Evolutionary conservation across 2,797 vertebrate genomes (phyloP).

Genomic region (Pristis pectinata): DNA sequence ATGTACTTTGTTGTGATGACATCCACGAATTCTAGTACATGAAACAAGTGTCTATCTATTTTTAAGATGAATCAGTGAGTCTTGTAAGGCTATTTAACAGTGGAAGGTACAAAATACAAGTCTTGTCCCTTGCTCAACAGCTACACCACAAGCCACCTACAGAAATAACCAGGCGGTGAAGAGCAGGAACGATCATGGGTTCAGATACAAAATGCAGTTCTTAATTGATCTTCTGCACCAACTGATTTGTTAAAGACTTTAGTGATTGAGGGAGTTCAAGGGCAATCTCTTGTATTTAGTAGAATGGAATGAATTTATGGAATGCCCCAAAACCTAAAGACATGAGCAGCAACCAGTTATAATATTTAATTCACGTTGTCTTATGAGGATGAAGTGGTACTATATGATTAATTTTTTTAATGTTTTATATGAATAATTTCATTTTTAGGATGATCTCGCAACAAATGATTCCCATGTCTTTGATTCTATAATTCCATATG

Average conservation of each 20-base stretch:
- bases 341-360: neutral
- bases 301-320: neutral
- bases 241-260: neutral
- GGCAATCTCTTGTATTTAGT: neutral
- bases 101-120: neutral
- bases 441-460: slow-evolving; percentile 53
- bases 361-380: neutral
- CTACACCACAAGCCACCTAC: neutral
- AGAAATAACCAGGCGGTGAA: neutral
- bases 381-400: neutral
- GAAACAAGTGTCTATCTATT: neutral
- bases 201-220: neutral
- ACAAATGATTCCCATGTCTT: slow-evolving; percentile 46
- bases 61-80: neutral
- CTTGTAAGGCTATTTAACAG: neutral
- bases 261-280: neutral
- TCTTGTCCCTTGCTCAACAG: neutral
- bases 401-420: neutral
- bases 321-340: neutral
- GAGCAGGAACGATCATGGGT: neutral
- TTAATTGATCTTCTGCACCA: neutral
- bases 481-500: slow-evolving; percentile 51
- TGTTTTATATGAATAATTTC: neutral
- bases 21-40: neutral
- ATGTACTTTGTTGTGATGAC: neutral